phyloP scores from a whole-genome alignment of 2,113 vertebrate species.

The Bufo bufo region DNA sequence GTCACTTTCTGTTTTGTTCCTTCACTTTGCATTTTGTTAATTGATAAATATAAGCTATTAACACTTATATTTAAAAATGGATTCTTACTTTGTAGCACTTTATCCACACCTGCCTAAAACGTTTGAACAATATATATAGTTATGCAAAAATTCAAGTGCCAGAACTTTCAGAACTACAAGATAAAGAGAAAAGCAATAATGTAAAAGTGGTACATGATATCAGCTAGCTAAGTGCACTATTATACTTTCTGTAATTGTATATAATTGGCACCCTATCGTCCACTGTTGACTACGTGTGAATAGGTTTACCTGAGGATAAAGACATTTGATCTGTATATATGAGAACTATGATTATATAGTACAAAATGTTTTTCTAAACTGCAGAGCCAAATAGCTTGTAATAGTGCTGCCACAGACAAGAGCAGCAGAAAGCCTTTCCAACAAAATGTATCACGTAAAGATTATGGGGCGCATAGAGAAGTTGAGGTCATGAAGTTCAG shows the following conservation, averaged over 20 bases:
- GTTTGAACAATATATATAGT: too few relatives aligned
- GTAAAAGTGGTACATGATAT: background rate
- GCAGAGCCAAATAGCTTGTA: background rate
- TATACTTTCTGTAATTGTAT: slow-evolving; percentile 13
- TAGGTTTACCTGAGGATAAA: background rate
- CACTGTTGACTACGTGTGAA: background rate
- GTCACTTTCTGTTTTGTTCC: too few relatives aligned
- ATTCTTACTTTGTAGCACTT: too few relatives aligned
- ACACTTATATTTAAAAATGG: too few relatives aligned
- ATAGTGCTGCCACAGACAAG: background rate
- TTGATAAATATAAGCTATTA: too few relatives aligned
- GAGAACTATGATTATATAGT: background rate
- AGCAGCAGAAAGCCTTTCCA: background rate
- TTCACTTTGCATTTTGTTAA: too few relatives aligned
- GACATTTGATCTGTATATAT: slow-evolving; percentile 6
- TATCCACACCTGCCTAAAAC: too few relatives aligned
- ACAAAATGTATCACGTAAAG: background rate
- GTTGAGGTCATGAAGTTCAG: background rate
- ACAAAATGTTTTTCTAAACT: background rate
- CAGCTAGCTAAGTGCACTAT: background rate
- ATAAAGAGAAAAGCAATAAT: background rate
- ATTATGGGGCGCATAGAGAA: background rate
- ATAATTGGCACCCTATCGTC: background rate
- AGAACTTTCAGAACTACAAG: background rate
- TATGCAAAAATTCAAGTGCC: too few relatives aligned